These are phyloP conservation scores for Formica selysi DNA, from an alignment of 1,140 invertebrate genomes.

Conservation along the genomic window DNA sequence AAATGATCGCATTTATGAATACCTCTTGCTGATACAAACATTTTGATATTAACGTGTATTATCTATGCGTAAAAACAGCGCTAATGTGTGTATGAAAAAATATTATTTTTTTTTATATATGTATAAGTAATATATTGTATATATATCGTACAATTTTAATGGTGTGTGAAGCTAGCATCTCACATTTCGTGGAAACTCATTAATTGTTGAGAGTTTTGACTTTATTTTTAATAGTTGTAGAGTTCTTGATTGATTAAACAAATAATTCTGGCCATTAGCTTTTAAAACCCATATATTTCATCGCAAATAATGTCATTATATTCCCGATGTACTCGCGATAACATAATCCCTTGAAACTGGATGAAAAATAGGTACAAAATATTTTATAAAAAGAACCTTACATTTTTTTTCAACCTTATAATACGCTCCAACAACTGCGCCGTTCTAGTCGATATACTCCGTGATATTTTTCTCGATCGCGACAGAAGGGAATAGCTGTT, in stretches of 20 bases:
- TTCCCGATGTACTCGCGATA: background rate
- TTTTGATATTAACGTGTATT: conserved; percentile 21
- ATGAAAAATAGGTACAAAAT: background rate
- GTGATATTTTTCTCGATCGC: background rate
- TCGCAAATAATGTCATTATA: background rate
- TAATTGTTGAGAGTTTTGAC: too few species aligned
- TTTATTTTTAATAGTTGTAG: too few species aligned
- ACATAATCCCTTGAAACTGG: background rate
- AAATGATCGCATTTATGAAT: too few species aligned
- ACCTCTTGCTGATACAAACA: background rate
- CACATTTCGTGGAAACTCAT: too few species aligned
- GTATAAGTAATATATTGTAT: too few species aligned
- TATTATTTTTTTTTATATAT: background rate
- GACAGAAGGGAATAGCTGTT: conserved; percentile 14
- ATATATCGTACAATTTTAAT: background rate
- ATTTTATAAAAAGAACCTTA: background rate
- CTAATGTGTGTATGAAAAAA: conserved; percentile 9
- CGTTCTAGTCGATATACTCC: background rate
- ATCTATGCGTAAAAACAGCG: background rate
- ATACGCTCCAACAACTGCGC: background rate
- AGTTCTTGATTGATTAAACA: too few species aligned
- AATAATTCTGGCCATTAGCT: background rate
- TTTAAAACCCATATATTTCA: background rate
- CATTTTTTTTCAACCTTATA: background rate
- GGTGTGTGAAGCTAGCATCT: too few species aligned